phyloP scores from a whole-genome alignment of 2,797 vertebrate genomes.

The Hippocampus kuda region DNA sequence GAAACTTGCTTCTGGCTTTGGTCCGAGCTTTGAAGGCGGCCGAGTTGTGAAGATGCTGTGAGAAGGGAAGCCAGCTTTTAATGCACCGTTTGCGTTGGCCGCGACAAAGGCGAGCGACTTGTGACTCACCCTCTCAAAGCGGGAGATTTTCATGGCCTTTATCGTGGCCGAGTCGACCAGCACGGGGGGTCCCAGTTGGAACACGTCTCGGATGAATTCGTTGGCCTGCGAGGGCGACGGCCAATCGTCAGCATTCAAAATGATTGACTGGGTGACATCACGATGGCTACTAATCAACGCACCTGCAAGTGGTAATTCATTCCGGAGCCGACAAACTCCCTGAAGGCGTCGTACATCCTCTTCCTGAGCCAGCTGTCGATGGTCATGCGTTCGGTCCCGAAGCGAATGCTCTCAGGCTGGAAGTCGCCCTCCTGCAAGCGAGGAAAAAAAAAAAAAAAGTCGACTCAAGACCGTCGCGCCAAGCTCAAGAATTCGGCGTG shows the following conservation, averaged over 20 bases:
- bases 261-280: background rate
- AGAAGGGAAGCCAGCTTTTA: background rate
- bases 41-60: slow-evolving; percentile 92
- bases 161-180: slow-evolving; percentile 83
- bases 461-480: too few relatives aligned
- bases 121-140: slow-evolving; percentile 83
- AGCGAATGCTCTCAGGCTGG: slow-evolving; percentile 85
- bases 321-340: slow-evolving; percentile 88
- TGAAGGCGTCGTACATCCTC: slow-evolving; percentile 88
- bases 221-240: slow-evolving; percentile 70
- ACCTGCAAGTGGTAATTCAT: slow-evolving; percentile 98
- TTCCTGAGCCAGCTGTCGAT: slow-evolving; percentile 96
- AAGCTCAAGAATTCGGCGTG: background rate
- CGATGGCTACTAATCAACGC: background rate
- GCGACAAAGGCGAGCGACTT: background rate
- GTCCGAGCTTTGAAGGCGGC: slow-evolving; percentile 97
- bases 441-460: too few relatives aligned
- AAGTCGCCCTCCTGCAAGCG: slow-evolving; percentile 80
- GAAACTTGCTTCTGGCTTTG: slow-evolving; percentile 93
- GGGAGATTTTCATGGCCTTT: slow-evolving; percentile 92
- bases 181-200: slow-evolving; percentile 91
- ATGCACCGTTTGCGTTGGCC: too few relatives aligned
- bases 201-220: slow-evolving; percentile 92
- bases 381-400: slow-evolving; percentile 91
- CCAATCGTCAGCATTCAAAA: background rate